Percentiles rank a stretch among this genome's conserved stretches.
phyloP scores from a whole-genome alignment of 1,140 invertebrate genomes.

The Samia ricini region DNA sequence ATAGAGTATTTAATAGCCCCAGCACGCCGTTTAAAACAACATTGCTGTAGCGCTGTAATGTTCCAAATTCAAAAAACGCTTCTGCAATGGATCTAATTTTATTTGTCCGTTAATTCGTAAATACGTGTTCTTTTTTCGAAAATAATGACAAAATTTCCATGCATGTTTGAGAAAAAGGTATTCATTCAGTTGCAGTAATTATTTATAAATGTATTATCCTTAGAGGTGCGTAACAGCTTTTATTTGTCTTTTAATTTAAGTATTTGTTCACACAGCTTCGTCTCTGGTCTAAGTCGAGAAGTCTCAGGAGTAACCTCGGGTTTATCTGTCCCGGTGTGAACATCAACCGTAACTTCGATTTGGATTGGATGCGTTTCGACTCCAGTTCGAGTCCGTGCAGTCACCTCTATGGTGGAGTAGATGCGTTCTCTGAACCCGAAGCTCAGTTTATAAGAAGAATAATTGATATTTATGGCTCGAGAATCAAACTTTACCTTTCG shows the following conservation, averaged over 20 bases:
- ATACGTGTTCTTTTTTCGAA: no score
- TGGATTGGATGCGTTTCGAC: conserved; percentile 48
- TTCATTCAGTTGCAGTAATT: no score
- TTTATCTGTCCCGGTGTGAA: conserved; percentile 59
- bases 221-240: not conserved
- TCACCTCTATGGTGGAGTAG: conserved; percentile 43
- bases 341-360: conserved; percentile 57
- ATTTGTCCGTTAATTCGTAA: no score
- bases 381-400: conserved; percentile 60
- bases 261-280: conserved; percentile 42
- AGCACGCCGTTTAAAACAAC: no score
- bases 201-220: no score
- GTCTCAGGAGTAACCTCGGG: conserved; percentile 40
- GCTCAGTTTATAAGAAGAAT: conserved; percentile 34
- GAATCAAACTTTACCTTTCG: conserved; percentile 46
- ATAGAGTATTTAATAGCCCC: no score
- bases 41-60: no score
- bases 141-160: no score
- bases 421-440: conserved; percentile 53
- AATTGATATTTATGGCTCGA: conserved; percentile 31
- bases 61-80: no score
- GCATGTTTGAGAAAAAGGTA: no score
- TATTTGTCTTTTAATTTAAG: not conserved
- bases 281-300: conserved; percentile 50
- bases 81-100: no score